Evolutionary conservation across 2,888 invertebrate genomes (phyloP), one percentile per base, ranked within the genome.

Genomic region (Synergus japonicus): DNA sequence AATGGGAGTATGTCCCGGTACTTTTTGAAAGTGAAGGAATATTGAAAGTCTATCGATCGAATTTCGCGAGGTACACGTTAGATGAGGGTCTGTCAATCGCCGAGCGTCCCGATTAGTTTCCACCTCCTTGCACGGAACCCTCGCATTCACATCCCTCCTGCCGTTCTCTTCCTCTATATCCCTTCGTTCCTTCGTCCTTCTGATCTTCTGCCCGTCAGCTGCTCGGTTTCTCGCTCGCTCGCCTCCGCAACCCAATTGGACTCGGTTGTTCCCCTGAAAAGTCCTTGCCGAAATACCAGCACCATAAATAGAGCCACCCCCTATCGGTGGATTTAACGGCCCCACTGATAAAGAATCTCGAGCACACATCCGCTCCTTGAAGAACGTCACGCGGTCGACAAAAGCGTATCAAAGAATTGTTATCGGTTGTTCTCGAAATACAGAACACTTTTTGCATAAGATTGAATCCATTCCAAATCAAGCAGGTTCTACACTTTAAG

Each of bases 91-190:
- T 83, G 84, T 84, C 87, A 84, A 83, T 85, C 84, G 85, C 83
- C 81, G 85, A 84, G 82, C 82, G 88, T 87, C 87, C 87, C 91
- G 90, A 93, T 94, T 94, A 94, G 93, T 93, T 94, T 93, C 93
- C 93, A 93, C 93, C 93, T 93, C 93, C 92, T 92, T 93, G 93
- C 93, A 94, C 93, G 92, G 92, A 93, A 93, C 92, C 92, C 93
- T 92, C 92, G 92, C 83, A 85, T 89, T 84, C 82, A 78, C 83
- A 81, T 87, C 85, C 81, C 84, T 86, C 86, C 85, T 83, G 83
- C 80, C 84, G 81, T 82, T 87, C 86, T 84, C 88, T 86, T 84
- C 78, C 65, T 77, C 69, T 82, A 76, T 82, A 76, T 82, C 83
- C 78, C 84, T 84, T 85, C 86, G 83, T 85, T 85, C 84, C 82